Evolutionary conservation across 2,888 invertebrate species (phyloP), one percentile per base, ranked within the genome.

Genomic region (Cacoxenus indagator): DNA sequence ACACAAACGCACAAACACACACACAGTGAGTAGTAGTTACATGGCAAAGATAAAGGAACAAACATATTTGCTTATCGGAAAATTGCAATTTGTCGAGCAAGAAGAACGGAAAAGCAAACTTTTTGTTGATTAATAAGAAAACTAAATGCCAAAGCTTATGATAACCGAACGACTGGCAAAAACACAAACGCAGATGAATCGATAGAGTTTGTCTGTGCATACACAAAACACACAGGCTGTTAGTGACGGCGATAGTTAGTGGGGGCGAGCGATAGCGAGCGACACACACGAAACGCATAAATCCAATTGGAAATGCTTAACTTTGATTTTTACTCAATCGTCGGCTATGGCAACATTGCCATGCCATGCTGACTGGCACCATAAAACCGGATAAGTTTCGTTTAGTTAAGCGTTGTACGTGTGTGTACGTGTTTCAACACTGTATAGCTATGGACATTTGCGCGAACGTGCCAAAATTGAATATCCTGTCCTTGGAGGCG

Each of bases 261-360:
- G n/a, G n/a, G n/a, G n/a, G n/a, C n/a, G n/a, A n/a, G n/a, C n/a
- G n/a, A n/a, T n/a, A n/a, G 5, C 1, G 14, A 37, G 37, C 59
- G 48, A 46, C 78, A 81, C 76, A 80, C 75, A 75, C 77, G 72
- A 80, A 84, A 82, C 78, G 82, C 84, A 84, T 80, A 84, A 81
- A 84, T 81, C 83, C 78, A 82, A 81, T 81, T 84, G 83, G 77
- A 84, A 82, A 77, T 78, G 80, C 80, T 81, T 81, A 82, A 83
- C 84, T 81, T 84, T 84, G 80, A 81, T 81, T 81, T 81, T 84
- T 77, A 78, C 70, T 61, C 51, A 48, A 48, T 48, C 2, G 48
- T 17, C 51, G 17, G 9, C 22, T 51, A 19, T 9, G 51, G 51
- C 22, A 9, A 51, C 17, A 8, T 22, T n/a, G 19, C 51, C 22